Evolutionary conservation across 1,140 invertebrate species (phyloP), one percentile per base, ranked within the genome.

Genomic region (Diabrotica virgifera): DNA sequence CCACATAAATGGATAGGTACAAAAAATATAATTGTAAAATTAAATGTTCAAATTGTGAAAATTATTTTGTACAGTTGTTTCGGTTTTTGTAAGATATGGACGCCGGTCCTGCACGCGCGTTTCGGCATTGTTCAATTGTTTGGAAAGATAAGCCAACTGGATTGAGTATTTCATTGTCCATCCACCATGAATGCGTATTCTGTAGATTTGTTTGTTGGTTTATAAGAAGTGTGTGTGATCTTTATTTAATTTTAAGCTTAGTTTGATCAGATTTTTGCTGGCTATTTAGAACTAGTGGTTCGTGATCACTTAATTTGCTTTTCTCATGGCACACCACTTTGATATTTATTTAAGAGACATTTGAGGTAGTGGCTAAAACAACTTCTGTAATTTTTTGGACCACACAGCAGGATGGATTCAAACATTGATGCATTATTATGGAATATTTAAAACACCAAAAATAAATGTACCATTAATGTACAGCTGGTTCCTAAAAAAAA

Each of bases 91-190:
- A 24, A 24, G 1, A 24, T 24, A 24, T 24, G 1, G 24, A 46
- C 40, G 4, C 40, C 40, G 40, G 40, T 46, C 40, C 40, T 46
- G 40, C 12, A 8, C 3, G 7, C 9, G 12, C 13, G 11, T 51
- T 24, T 14, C 13, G 5, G 13, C 35, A n/a, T 38, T 38, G 59
- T 54, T 71, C 71, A 74, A 74, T 74, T 74, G 72, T 74, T 72
- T 59, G 72, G 72, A 74, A 74, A 74, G 72, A 74, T 74, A 72
- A 74, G 72, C 72, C 72, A 71, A 71, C 63, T 50, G 59, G 69
- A 72, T 72, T 71, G 66, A 62, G 24, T 11, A n/a, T 53, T 53
- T 14, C 50, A 52, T 62, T 35, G 11, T 37, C 50, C 37, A 13
- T 72, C 67, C 67, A 56, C 62, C 66, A 65, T 67, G 70, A 65